phyloP scores from a whole-genome alignment of 1,140 invertebrate genomes.

The Drosophila ananassae region DNA sequence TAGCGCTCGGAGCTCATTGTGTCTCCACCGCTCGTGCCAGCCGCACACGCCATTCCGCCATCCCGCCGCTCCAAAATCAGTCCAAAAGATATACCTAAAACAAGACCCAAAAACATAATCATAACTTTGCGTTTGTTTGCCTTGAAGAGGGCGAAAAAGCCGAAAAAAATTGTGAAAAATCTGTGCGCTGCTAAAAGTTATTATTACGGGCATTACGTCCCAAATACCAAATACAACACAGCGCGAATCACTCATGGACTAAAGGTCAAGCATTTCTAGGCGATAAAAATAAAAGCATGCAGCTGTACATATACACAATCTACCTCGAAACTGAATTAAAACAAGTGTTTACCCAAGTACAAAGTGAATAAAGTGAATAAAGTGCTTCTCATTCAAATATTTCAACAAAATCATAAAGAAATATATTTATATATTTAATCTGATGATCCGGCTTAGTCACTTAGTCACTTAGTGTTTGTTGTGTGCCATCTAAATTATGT shows the following conservation, averaged over 20 bases:
- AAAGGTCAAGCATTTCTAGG: constrained; percentile 69
- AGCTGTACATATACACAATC: constrained; percentile 30
- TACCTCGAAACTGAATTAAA: constrained; percentile 38
- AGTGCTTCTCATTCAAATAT: constrained; percentile 18
- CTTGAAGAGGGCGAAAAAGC: not conserved
- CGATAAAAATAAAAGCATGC: constrained; percentile 62
- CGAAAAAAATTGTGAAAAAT: too few relatives aligned
- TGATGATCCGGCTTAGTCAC: constrained; percentile 15
- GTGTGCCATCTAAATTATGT: constrained; percentile 24
- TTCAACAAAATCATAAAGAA: constrained; percentile 5
- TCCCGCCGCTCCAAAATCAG: not conserved
- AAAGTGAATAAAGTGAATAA: constrained; percentile 19
- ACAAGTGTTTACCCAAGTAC: constrained; percentile 34
- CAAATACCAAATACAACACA: constrained; percentile 7
- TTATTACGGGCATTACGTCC: constrained; percentile 6
- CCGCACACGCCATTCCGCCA: not conserved
- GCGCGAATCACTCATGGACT: constrained; percentile 46
- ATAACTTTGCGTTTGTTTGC: too few relatives aligned
- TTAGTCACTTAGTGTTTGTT: constrained; percentile 11
- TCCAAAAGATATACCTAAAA: constrained; percentile 5
- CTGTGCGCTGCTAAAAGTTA: constrained; percentile 1
- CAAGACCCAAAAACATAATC: constrained; percentile 4
- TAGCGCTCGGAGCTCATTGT: constrained; percentile 45
- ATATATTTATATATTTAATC: not conserved
- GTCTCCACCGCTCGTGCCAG: constrained; percentile 33